These are phyloP conservation scores for Drosophila tani DNA, from an alignment of 1,140 invertebrate species.

Conservation along the genomic window DNA sequence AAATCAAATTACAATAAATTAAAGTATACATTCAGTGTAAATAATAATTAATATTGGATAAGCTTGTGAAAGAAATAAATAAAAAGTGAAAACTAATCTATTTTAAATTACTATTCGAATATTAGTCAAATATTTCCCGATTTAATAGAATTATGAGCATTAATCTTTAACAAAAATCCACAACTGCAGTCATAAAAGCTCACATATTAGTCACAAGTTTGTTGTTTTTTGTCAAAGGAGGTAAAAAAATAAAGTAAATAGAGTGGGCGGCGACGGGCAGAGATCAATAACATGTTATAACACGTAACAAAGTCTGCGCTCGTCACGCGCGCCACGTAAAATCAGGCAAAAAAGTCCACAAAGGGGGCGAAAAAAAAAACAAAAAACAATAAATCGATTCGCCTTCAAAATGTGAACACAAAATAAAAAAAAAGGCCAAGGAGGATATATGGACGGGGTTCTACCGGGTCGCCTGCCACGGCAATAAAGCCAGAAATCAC, in stretches of 20 bases:
- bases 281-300: constrained; percentile 46
- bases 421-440: constrained; percentile 14
- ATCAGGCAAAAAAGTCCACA: constrained; percentile 16
- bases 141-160: neutral
- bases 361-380: neutral
- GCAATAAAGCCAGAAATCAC: constrained; percentile 66
- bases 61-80: neutral
- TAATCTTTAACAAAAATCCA: constrained; percentile 1
- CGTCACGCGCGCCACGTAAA: constrained; percentile 46
- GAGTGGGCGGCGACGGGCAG: neutral
- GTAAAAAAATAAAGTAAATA: constrained; percentile 17
- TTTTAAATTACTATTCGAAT: neutral
- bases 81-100: neutral
- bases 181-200: neutral
- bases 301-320: constrained; percentile 46
- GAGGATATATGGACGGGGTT: constrained; percentile 20
- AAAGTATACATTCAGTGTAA: neutral
- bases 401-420: constrained; percentile 30
- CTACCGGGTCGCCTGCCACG: constrained; percentile 31
- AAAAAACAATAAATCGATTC: constrained; percentile 72
- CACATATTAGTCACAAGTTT: constrained; percentile 11
- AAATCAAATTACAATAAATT: neutral
- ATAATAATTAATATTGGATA: neutral
- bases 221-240: constrained; percentile 17
- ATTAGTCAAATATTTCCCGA: neutral